Evolutionary conservation across 2,113 vertebrate genomes (phyloP).

Genomic region (Orientallactaga bullata): DNA sequence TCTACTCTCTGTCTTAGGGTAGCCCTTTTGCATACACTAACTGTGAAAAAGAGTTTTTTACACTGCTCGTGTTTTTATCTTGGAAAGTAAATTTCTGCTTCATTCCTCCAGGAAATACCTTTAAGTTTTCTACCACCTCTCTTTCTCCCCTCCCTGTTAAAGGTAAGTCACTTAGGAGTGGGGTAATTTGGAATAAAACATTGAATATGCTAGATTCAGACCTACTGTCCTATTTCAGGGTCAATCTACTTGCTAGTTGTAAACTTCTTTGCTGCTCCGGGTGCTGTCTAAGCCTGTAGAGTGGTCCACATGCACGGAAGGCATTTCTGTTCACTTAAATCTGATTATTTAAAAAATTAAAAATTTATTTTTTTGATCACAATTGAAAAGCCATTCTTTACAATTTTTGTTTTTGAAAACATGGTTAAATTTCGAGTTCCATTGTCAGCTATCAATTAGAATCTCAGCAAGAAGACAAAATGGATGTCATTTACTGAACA

Average conservation of each 20-base stretch:
- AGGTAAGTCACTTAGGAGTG: background rate
- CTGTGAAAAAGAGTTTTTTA: background rate
- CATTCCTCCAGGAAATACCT: background rate
- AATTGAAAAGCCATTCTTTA: background rate
- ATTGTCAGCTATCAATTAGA: conserved; percentile 7
- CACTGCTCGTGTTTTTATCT: background rate
- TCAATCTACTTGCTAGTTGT: background rate
- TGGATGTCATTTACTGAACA: background rate
- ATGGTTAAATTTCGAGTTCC: background rate
- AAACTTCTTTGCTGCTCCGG: background rate
- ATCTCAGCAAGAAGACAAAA: background rate
- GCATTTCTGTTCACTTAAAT: background rate
- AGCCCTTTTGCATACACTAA: background rate
- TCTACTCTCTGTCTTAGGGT: background rate
- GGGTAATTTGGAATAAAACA: background rate
- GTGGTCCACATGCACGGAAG: background rate
- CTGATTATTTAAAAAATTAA: background rate
- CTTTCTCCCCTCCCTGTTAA: background rate
- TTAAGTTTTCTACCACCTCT: background rate
- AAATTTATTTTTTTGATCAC: background rate
- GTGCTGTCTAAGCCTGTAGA: background rate
- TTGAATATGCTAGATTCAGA: background rate
- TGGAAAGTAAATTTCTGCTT: background rate
- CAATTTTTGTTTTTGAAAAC: background rate
- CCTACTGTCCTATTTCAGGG: background rate